These are phyloP conservation scores for Diploptera punctata DNA, from an alignment of 2,888 invertebrate species.

Conservation along the genomic window DNA sequence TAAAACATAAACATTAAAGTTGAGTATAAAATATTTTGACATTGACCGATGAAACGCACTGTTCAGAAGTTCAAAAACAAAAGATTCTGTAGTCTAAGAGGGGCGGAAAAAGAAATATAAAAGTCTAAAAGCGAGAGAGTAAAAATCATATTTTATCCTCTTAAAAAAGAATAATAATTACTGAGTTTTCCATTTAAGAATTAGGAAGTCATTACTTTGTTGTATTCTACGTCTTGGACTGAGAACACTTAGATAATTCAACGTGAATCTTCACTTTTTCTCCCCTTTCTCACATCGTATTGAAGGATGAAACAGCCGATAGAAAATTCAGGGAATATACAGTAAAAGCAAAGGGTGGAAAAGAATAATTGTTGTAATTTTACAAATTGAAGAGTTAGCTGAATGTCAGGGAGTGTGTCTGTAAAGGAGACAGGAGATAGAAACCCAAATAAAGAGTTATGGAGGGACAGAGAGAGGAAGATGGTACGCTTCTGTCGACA, in stretches of 20 bases:
- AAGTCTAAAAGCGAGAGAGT: no score
- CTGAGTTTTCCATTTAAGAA: constrained; percentile 11
- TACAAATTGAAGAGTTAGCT: constrained; percentile 32
- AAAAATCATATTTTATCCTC: not conserved
- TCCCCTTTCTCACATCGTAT: not conserved
- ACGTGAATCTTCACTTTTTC: not conserved
- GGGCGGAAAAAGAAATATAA: no score
- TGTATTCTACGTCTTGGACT: not conserved
- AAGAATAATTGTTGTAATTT: constrained; percentile 36
- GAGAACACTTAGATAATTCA: constrained; percentile 17
- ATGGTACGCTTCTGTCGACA: not conserved
- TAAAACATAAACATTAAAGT: no score
- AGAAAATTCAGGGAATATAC: not conserved
- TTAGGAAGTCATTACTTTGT: constrained; percentile 20
- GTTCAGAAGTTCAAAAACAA: no score
- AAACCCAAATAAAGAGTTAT: constrained; percentile 1
- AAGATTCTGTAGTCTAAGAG: no score
- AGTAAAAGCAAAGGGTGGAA: not conserved
- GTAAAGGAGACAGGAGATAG: not conserved
- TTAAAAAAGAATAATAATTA: constrained; percentile 18
- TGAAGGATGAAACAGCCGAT: constrained; percentile 5
- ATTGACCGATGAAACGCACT: no score
- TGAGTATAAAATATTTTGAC: no score
- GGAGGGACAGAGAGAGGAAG: not conserved
- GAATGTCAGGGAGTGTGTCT: constrained; percentile 8